These are phyloP conservation scores for Cynocephalus volans DNA, from an alignment of 2,113 vertebrate genomes.

Conservation along the genomic window DNA sequence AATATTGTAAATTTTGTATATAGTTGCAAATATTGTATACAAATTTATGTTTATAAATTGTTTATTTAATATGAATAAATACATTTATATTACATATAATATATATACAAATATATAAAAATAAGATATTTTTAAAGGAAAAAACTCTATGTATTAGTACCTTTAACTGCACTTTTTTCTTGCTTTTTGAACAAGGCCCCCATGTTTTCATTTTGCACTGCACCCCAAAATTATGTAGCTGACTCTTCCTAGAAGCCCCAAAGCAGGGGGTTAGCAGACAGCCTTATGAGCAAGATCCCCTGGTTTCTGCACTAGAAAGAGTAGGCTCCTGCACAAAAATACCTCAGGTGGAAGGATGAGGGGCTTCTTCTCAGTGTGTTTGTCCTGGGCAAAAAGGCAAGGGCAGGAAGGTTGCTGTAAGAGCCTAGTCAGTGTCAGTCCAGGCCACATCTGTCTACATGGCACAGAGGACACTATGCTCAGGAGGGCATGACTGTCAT, in stretches of 20 bases:
- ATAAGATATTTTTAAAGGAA: background rate
- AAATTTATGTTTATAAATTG: too few species aligned
- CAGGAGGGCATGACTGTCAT: background rate
- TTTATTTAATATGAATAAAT: too few species aligned
- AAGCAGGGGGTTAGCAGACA: background rate
- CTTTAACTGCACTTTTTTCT: too few species aligned
- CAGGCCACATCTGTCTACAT: background rate
- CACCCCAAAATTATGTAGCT: background rate
- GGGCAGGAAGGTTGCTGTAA: background rate
- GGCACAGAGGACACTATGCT: background rate
- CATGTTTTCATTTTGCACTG: background rate
- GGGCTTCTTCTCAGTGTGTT: background rate
- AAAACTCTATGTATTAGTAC: background rate
- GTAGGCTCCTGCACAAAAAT: too few species aligned
- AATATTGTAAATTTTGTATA: too few species aligned
- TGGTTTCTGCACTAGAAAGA: too few species aligned
- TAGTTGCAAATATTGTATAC: too few species aligned
- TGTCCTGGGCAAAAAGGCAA: conserved; percentile 13
- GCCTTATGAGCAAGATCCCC: too few species aligned
- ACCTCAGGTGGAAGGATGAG: too few species aligned
- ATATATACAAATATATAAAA: background rate
- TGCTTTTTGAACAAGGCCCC: too few species aligned
- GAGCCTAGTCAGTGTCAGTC: background rate
- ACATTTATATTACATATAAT: too few species aligned
- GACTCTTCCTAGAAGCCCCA: background rate